Evolutionary conservation across 92 coral and sea anemone species (phyloP).

Genomic region (Scolanthus callimorphus): DNA sequence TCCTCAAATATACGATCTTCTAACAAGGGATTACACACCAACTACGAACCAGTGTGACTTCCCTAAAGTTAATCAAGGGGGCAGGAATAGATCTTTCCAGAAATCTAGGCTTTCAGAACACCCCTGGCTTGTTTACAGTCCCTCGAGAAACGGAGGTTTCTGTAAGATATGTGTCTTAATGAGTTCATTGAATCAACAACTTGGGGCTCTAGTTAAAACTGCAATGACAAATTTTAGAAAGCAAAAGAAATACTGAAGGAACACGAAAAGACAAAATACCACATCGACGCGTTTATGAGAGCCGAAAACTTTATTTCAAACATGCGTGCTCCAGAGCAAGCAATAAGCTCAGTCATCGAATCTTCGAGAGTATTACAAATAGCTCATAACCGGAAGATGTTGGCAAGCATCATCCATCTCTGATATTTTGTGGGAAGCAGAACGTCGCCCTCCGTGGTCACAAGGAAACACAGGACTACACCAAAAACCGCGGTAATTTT

Average conservation of each 20-base stretch:
- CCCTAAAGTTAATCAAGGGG: not conserved
- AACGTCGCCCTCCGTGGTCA: constrained; percentile 12
- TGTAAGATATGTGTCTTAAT: not conserved
- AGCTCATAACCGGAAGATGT: constrained; percentile 1
- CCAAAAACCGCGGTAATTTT: constrained; percentile 20
- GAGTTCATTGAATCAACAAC: too few relatives aligned
- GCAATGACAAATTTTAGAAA: constrained; percentile 1
- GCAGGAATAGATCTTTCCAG: not conserved
- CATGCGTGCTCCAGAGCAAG: not conserved
- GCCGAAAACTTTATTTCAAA: constrained; percentile 2
- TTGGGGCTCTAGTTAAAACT: constrained; percentile 6
- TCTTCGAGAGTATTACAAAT: not conserved
- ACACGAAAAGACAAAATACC: not conserved
- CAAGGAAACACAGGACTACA: not conserved
- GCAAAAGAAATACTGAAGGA: not conserved
- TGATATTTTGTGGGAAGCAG: constrained; percentile 9
- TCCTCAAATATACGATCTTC: too few relatives aligned
- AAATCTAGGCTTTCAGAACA: not conserved
- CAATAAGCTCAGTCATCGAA: not conserved
- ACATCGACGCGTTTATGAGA: constrained; percentile 1
- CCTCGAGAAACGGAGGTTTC: not conserved
- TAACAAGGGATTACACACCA: too few relatives aligned
- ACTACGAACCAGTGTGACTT: too few relatives aligned
- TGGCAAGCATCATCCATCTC: constrained; percentile 1
- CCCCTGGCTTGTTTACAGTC: not conserved